phyloP scores from a whole-genome alignment of 2,797 vertebrate genomes.

The Psittacula echo region DNA sequence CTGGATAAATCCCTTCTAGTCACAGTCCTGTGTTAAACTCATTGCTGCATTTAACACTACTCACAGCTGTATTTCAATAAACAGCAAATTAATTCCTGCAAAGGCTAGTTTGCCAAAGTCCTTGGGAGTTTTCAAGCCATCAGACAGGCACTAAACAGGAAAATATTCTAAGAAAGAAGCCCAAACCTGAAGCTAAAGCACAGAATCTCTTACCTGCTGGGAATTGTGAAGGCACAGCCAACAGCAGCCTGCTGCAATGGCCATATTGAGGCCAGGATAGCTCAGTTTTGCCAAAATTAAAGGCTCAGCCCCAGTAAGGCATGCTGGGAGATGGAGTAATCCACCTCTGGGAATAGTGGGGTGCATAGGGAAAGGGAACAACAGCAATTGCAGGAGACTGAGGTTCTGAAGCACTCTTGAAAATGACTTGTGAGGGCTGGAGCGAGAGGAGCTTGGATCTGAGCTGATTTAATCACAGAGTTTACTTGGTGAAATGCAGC shows the following conservation, averaged over 20 bases:
- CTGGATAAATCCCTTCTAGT: not conserved
- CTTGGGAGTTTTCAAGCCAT: not conserved
- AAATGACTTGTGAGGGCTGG: not conserved
- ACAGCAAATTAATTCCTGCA: not conserved
- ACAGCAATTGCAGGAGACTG: not conserved
- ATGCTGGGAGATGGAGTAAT: not conserved
- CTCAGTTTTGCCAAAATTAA: not conserved
- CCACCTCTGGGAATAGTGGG: not conserved
- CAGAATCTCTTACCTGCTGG: constrained; percentile 11
- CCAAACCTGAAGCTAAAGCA: not conserved
- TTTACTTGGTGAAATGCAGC: not conserved
- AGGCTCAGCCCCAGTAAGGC: not conserved
- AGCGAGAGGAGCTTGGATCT: not conserved
- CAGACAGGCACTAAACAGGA: not conserved
- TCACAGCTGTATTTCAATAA: not conserved
- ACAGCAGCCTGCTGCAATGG: not conserved
- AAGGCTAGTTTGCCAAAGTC: not conserved
- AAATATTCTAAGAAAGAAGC: not conserved
- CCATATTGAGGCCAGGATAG: accelerated
- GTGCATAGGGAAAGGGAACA: not conserved
- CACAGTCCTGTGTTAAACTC: not conserved
- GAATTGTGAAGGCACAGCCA: not conserved
- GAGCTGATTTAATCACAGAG: not conserved
- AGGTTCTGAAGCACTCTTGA: not conserved
- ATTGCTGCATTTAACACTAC: not conserved